Evolutionary conservation across 2,113 vertebrate species (phyloP).

Genomic region (Neotoma lepida): DNA sequence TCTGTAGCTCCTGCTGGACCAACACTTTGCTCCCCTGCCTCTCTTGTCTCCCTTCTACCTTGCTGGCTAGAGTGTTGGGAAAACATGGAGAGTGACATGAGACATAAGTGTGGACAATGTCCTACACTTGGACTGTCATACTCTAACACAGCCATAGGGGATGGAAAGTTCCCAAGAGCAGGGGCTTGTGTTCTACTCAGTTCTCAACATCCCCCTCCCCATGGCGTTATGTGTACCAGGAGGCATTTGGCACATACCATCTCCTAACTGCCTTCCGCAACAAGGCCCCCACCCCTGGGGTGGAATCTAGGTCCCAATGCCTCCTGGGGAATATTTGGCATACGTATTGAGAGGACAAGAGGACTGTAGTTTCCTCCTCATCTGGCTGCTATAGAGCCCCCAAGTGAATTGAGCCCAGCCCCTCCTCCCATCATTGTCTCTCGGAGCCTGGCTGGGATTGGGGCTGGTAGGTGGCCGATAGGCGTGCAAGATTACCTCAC

Average conservation of each 20-base stretch:
- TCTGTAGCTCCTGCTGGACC: too few relatives aligned
- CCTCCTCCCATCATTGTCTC: neutral
- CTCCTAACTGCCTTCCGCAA: neutral
- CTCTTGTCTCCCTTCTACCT: neutral
- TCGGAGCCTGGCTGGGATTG: neutral
- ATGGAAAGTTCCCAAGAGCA: neutral
- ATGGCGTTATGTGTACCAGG: neutral
- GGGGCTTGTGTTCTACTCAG: neutral
- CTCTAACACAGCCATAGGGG: neutral
- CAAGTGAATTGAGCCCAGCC: neutral
- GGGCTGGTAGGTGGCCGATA: neutral
- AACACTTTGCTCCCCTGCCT: neutral
- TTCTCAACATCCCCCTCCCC: neutral
- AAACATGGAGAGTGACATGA: neutral
- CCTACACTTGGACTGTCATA: neutral
- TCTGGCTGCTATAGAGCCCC: neutral
- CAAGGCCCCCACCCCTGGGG: neutral
- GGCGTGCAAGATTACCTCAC: neutral
- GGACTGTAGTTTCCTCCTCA: slow-evolving; percentile 40
- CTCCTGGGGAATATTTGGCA: slow-evolving; percentile 43
- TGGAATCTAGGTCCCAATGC: neutral
- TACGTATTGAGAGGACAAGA: slow-evolving; percentile 13
- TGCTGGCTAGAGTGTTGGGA: neutral
- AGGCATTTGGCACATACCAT: neutral
- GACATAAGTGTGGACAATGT: neutral